phyloP scores from a whole-genome alignment of 2,113 vertebrate species.

The Syngnathus floridae region DNA sequence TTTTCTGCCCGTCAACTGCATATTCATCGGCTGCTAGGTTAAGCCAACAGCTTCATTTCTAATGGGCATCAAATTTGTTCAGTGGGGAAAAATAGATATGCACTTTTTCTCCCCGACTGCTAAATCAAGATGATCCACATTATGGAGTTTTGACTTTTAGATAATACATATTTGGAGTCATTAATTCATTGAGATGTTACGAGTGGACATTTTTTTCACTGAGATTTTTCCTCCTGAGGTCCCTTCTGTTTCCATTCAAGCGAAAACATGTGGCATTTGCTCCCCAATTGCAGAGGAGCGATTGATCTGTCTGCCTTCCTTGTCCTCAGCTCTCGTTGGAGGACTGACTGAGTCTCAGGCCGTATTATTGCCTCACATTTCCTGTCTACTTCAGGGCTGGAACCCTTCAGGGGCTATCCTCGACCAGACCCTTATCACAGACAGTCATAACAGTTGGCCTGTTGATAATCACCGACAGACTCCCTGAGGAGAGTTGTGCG shows the following conservation, averaged over 20 bases:
- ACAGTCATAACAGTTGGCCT: slow-evolving; percentile 71
- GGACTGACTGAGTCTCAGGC: slow-evolving; percentile 16
- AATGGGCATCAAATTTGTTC: slow-evolving; percentile 9
- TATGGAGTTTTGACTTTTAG: background rate
- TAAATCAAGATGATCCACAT: background rate
- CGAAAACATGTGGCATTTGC: slow-evolving; percentile 23
- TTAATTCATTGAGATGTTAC: slow-evolving; percentile 1
- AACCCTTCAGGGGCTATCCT: slow-evolving; percentile 50
- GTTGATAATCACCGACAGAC: slow-evolving; percentile 69
- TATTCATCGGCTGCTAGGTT: slow-evolving; percentile 43
- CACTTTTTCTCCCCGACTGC: background rate
- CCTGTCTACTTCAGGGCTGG: slow-evolving; percentile 51
- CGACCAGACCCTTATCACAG: slow-evolving; percentile 66
- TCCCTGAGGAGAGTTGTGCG: slow-evolving; percentile 59
- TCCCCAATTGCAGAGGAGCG: slow-evolving; percentile 10
- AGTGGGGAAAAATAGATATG: background rate
- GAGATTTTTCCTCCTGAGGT: slow-evolving; percentile 2
- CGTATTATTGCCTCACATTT: slow-evolving; percentile 49
- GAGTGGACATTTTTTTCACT: slow-evolving; percentile 4
- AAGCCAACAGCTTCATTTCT: slow-evolving; percentile 24
- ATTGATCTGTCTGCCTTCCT: slow-evolving; percentile 26
- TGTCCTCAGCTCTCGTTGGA: slow-evolving; percentile 17
- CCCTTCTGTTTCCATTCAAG: slow-evolving; percentile 13
- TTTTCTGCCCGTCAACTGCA: slow-evolving; percentile 39
- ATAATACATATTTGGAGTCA: background rate